A percentile compares a stretch with the other conserved stretches of the same genome.
These are phyloP conservation scores for Cotesia glomerata DNA, from an alignment of 1,140 invertebrate species.

Conservation along the genomic window DNA sequence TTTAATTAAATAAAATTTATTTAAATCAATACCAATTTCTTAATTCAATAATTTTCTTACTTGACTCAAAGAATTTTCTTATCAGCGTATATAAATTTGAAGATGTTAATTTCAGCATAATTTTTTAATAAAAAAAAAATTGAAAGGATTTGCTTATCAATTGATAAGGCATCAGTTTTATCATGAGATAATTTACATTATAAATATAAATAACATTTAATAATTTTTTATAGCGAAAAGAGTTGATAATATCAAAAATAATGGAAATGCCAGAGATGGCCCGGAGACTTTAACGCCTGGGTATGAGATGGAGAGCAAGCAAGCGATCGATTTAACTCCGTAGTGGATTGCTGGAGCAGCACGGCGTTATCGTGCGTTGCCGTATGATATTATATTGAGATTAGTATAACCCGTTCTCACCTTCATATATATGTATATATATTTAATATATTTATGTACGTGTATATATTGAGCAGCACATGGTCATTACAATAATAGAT, in stretches of 20 bases:
- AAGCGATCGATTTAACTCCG: background rate
- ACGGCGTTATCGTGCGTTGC: slow-evolving; percentile 21
- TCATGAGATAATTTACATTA: background rate
- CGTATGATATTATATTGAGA: slow-evolving; percentile 29
- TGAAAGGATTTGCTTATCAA: too few relatives aligned
- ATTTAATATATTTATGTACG: too few relatives aligned
- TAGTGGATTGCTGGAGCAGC: background rate
- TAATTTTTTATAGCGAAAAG: background rate
- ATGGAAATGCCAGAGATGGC: slow-evolving; percentile 18
- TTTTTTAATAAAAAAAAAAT: too few relatives aligned
- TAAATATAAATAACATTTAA: background rate
- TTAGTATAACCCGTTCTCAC: slow-evolving; percentile 33
- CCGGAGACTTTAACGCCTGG: slow-evolving; percentile 21
- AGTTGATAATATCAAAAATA: slow-evolving; percentile 16
- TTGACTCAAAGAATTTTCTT: too few relatives aligned
- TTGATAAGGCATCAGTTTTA: too few relatives aligned
- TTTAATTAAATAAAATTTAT: too few relatives aligned
- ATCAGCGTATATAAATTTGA: too few relatives aligned
- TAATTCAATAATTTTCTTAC: too few relatives aligned
- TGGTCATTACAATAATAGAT: slow-evolving; percentile 28
- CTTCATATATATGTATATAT: background rate
- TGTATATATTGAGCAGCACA: background rate
- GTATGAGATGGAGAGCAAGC: background rate
- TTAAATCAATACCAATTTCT: too few relatives aligned
- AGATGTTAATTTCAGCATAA: too few relatives aligned